A percentile compares a stretch with the other conserved stretches of the same genome.
Evolutionary conservation across 2,888 invertebrate species (phyloP).

Genomic region (Platycnemis pennipes): DNA sequence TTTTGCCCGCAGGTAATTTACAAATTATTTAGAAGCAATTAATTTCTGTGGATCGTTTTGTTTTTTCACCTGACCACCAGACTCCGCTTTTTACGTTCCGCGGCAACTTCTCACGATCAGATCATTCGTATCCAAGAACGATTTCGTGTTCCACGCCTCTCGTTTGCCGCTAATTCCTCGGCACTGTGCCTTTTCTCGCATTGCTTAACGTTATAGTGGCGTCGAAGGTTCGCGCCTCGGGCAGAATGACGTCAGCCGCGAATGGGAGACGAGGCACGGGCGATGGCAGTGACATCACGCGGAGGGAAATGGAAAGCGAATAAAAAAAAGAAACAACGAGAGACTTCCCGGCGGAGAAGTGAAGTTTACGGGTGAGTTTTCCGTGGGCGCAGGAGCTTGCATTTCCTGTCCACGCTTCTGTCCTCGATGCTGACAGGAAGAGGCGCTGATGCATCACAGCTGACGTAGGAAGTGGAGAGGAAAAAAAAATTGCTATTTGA

Average conservation of each 20-base stretch:
- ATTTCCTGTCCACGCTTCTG: constrained; percentile 42
- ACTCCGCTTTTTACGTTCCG: not conserved
- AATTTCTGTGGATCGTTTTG: not conserved
- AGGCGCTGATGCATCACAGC: not conserved
- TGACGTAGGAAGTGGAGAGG: not conserved
- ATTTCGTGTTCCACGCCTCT: not conserved
- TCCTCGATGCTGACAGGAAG: not conserved
- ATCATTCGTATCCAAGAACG: not conserved
- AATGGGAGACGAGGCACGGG: not conserved
- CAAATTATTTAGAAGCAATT: not conserved
- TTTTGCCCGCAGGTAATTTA: not conserved
- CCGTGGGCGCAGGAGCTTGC: not conserved
- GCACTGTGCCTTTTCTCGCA: not conserved
- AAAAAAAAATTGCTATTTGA: not conserved
- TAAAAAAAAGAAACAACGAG: not conserved
- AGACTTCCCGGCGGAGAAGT: constrained; percentile 28
- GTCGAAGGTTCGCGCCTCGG: not conserved
- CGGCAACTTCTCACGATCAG: no score
- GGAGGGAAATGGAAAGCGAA: not conserved
- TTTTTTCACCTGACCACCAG: not conserved
- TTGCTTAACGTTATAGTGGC: not conserved
- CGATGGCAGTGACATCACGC: constrained; percentile 2
- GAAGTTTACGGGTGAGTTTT: constrained; percentile 10
- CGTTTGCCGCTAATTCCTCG: not conserved
- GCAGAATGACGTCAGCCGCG: not conserved